phyloP scores from a whole-genome alignment of 2,888 invertebrate species.

The Apamea monoglypha region DNA sequence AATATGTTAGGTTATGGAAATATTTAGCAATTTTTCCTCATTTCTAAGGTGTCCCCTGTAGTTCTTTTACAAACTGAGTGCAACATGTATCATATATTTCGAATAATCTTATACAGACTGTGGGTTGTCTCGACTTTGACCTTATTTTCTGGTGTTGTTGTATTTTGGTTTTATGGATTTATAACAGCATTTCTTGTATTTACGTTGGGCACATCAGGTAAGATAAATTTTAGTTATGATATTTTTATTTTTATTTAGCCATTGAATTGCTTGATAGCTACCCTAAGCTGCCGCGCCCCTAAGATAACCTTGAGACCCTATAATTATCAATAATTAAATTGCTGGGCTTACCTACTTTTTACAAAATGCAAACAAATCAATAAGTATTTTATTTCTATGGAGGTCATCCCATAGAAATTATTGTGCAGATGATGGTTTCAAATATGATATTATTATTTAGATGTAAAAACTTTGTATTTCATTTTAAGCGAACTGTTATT shows the following conservation, averaged over 20 bases:
- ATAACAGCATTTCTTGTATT: slow-evolving; percentile 93
- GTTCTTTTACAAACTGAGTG: slow-evolving; percentile 21
- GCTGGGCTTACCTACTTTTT: neutral
- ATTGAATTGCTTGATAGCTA: neutral
- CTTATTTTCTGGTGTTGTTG: slow-evolving; percentile 93
- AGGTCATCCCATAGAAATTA: neutral
- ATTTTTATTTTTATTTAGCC: neutral
- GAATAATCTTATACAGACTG: slow-evolving; percentile 92
- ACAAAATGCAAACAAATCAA: neutral
- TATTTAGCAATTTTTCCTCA: slow-evolving; percentile 33
- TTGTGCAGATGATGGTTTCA: neutral
- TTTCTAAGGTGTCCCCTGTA: slow-evolving; percentile 11
- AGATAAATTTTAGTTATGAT: slow-evolving; percentile 58
- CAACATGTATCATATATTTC: slow-evolving; percentile 85
- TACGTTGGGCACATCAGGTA: slow-evolving; percentile 93
- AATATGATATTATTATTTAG: neutral
- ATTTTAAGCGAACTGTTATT: neutral
- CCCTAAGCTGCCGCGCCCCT: neutral
- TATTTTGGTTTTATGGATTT: slow-evolving; percentile 96
- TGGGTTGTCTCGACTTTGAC: slow-evolving; percentile 95
- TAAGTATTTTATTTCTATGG: neutral
- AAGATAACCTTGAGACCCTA: neutral
- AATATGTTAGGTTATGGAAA: slow-evolving; percentile 23
- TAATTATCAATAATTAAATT: neutral
- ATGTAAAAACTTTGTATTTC: neutral